phyloP scores from a whole-genome alignment of 35 echinoderm and acorn worm species.

The Ptychodera flava region DNA sequence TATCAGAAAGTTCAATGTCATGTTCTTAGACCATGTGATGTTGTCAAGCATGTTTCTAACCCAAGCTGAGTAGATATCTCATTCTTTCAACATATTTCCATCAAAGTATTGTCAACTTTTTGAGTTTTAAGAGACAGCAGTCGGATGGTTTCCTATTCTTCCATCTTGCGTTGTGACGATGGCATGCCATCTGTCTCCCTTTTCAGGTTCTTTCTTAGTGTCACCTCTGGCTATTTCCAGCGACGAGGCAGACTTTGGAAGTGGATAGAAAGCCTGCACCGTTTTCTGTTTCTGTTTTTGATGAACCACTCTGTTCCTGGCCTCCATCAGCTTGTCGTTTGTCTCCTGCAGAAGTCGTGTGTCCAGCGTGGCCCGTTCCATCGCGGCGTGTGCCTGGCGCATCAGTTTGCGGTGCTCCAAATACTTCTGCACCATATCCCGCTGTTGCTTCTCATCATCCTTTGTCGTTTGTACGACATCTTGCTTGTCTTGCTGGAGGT shows the following conservation, averaged over 20 bases:
- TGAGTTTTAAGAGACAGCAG: too few relatives aligned
- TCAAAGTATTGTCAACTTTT: too few relatives aligned
- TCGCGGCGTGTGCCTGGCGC: slow-evolving; percentile 80
- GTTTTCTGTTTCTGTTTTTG: slow-evolving; percentile 68
- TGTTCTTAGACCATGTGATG: too few relatives aligned
- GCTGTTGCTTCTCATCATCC: slow-evolving; percentile 53
- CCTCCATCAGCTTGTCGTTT: slow-evolving; percentile 61
- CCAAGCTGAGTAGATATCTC: too few relatives aligned
- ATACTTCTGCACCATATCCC: slow-evolving; percentile 66
- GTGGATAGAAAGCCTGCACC: slow-evolving; percentile 64
- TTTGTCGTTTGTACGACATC: slow-evolving; percentile 33
- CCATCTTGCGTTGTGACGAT: slow-evolving; percentile 90
- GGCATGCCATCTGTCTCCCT: slow-evolving; percentile 69
- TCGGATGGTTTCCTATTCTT: slow-evolving; percentile 78
- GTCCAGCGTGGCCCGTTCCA: slow-evolving; percentile 74
- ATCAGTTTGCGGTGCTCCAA: slow-evolving; percentile 87
- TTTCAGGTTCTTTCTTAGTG: slow-evolving; percentile 16
- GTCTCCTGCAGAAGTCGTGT: slow-evolving; percentile 63
- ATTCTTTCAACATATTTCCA: too few relatives aligned
- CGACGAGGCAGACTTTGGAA: slow-evolving; percentile 59
- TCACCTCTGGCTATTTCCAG: background rate
- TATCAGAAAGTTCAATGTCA: too few relatives aligned
- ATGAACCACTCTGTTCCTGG: slow-evolving; percentile 32
- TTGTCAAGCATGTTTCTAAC: too few relatives aligned
- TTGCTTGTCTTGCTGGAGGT: slow-evolving; percentile 26